phyloP scores from a whole-genome alignment of 2,113 vertebrate genomes.

The Pseudolaguvia tuberculata region DNA sequence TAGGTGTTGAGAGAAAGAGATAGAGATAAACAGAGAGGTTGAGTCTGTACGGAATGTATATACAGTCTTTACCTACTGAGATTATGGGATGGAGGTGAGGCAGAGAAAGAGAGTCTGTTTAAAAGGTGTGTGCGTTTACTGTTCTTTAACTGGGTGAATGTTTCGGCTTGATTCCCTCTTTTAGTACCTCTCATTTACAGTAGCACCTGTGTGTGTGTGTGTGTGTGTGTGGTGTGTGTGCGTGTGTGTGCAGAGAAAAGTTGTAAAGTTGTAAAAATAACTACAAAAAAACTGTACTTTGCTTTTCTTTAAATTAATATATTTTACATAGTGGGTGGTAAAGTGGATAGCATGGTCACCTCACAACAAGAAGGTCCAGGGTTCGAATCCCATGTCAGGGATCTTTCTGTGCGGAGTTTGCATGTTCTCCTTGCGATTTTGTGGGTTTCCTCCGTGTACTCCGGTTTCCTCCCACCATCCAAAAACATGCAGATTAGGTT shows the following conservation, averaged over 20 bases:
- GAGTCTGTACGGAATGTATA: not conserved
- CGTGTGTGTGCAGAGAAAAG: too few species aligned
- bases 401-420: too few species aligned
- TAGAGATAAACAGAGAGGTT: not conserved
- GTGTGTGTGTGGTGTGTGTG: not conserved
- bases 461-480: too few species aligned
- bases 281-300: too few species aligned
- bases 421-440: too few species aligned
- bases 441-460: too few species aligned
- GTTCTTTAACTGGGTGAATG: conserved; percentile 6
- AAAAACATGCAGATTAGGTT: too few species aligned
- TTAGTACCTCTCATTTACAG: conserved; percentile 6
- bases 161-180: conserved; percentile 8
- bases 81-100: not conserved
- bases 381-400: too few species aligned
- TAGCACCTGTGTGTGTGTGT: conserved; percentile 5
- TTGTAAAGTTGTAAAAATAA: too few species aligned
- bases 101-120: conserved; percentile 4
- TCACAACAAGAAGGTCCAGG: too few species aligned
- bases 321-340: too few species aligned
- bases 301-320: not conserved
- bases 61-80: not conserved
- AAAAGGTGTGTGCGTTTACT: not conserved
- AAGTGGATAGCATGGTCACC: too few species aligned
- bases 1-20: conserved; percentile 69